Evolutionary conservation across 2,888 invertebrate species (phyloP).

Genomic region (Fragum fragum): DNA sequence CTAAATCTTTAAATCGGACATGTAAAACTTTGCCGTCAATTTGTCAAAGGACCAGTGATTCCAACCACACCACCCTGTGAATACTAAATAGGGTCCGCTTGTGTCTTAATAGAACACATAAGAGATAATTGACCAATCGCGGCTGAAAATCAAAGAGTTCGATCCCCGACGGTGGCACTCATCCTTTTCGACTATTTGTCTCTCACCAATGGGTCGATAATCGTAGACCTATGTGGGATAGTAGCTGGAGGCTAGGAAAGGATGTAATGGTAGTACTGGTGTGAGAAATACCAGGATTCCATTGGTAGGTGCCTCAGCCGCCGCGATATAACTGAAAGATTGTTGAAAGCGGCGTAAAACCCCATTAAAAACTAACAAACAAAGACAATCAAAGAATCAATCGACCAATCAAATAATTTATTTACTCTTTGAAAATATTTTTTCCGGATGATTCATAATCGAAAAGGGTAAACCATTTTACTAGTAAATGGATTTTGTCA

Average conservation of each 20-base stretch:
- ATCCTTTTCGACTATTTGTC: not conserved
- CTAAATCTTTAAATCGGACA: too few species aligned
- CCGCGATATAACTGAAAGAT: not conserved
- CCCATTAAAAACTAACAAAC: not conserved
- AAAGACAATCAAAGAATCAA: too few species aligned
- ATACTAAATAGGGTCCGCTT: too few species aligned
- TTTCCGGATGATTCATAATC: not conserved
- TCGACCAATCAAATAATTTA: not conserved
- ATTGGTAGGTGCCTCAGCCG: not conserved
- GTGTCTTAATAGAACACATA: too few species aligned
- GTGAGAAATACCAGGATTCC: not conserved
- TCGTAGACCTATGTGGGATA: not conserved
- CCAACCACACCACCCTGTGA: too few species aligned
- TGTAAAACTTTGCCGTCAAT: too few species aligned
- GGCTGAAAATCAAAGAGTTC: not conserved
- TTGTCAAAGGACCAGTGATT: too few species aligned
- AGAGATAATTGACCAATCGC: too few species aligned
- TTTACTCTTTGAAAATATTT: not conserved
- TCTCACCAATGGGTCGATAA: not conserved
- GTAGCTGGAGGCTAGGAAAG: not conserved
- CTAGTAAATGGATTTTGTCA: too few species aligned
- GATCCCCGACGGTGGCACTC: not conserved
- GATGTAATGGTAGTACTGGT: not conserved
- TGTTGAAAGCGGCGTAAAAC: not conserved
- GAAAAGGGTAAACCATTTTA: too few species aligned